Evolutionary conservation across 2,888 invertebrate species (phyloP).

Genomic region (Epinotia demarniana): DNA sequence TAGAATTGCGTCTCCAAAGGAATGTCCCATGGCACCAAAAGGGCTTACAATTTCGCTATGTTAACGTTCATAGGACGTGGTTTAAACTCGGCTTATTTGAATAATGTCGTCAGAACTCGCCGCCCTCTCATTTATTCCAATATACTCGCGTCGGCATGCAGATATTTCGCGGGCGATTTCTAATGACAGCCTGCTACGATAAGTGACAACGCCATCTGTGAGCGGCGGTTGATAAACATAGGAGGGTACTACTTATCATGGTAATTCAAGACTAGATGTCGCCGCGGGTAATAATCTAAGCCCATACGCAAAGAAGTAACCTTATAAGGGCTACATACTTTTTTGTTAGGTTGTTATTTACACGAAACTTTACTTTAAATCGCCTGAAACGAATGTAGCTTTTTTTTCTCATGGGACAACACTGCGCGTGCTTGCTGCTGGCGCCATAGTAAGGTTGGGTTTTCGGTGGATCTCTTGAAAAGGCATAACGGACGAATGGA

Average conservation of each 20-base stretch:
- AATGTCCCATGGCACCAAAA: conserved; percentile 8
- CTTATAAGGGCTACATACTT: background rate
- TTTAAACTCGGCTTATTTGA: conserved; percentile 33
- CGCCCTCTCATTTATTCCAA: conserved; percentile 66
- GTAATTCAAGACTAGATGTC: conserved; percentile 21
- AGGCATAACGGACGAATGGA: no score
- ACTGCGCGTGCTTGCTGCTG: no score
- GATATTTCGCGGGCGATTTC: conserved; percentile 56
- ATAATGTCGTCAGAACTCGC: conserved; percentile 52
- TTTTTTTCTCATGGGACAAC: no score
- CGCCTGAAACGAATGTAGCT: no score
- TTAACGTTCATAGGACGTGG: conserved; percentile 5
- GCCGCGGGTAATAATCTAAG: background rate
- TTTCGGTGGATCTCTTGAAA: no score
- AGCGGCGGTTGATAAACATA: conserved; percentile 28
- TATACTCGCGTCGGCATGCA: conserved; percentile 55
- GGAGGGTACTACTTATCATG: conserved; percentile 13
- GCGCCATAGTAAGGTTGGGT: no score
- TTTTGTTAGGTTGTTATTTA: background rate
- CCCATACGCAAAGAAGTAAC: background rate
- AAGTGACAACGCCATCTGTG: conserved; percentile 26
- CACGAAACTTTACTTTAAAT: no score
- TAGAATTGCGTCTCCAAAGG: conserved; percentile 30
- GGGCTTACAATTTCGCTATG: background rate
- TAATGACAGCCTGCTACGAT: conserved; percentile 59